Conservation (phyloP, 2,113 vertebrate genomes). For the Rhabdornis inornatus region DNA sequence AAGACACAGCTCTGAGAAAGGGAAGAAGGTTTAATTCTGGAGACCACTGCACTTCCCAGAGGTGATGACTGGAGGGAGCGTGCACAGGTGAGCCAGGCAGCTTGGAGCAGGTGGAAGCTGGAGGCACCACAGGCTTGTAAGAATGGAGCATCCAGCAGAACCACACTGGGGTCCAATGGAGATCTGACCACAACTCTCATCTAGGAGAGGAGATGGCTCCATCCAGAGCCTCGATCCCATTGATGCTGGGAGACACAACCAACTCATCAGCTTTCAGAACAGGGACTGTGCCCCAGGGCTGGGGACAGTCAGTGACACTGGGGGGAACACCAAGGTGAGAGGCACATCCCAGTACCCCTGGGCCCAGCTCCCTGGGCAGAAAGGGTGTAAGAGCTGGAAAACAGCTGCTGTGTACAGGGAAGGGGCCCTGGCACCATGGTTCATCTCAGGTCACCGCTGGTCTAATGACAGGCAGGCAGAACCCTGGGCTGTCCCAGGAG, state of each 20-base stretch:
- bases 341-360: not conserved
- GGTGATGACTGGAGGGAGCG: fast-evolving
- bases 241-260: not conserved
- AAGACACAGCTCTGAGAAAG: fast-evolving
- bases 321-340: not conserved
- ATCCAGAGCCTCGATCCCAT: fast-evolving
- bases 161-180: fast-evolving
- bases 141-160: not conserved
- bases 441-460: not conserved
- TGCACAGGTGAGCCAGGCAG: not conserved
- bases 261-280: not conserved
- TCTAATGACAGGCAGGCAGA: fast-evolving
- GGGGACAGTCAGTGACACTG: not conserved
- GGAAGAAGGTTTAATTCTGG: not conserved
- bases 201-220: not conserved
- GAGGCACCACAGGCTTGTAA: not conserved
- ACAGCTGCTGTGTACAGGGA: fast-evolving
- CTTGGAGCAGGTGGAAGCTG: not conserved
- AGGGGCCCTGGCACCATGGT: not conserved
- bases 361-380: not conserved
- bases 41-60: not conserved
- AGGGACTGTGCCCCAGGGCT: fast-evolving
- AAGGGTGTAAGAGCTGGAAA: not conserved
- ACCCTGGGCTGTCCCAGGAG: not conserved
- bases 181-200: fast-evolving